These are phyloP conservation scores for Mimumesa dahlbomi DNA, from an alignment of 2,888 invertebrate genomes.

Conservation along the genomic window DNA sequence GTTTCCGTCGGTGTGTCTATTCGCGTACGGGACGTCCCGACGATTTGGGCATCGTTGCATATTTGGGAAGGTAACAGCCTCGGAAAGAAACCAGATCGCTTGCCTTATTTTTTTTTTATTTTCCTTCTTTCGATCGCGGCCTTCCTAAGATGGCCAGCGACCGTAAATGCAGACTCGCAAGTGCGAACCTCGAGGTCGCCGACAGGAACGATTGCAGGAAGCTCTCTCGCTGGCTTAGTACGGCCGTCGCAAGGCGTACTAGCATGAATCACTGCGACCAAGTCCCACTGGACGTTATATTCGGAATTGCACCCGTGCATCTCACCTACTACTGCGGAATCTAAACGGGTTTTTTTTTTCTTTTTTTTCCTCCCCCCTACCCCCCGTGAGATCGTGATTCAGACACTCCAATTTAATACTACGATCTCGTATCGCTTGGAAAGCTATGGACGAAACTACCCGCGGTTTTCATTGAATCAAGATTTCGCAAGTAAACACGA, in stretches of 20 bases:
- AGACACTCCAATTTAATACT: too few species aligned
- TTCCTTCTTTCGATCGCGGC: conserved; percentile 18
- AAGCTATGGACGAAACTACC: too few species aligned
- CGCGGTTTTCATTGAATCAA: too few species aligned
- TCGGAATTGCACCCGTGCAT: conserved; percentile 35
- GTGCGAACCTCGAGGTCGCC: conserved; percentile 52
- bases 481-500: too few species aligned
- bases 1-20: not conserved
- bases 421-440: too few species aligned
- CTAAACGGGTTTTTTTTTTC: not conserved
- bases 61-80: not conserved
- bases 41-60: not conserved
- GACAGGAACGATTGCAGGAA: conserved; percentile 53
- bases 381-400: too few species aligned
- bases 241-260: conserved; percentile 44
- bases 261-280: conserved; percentile 52
- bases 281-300: conserved; percentile 31
- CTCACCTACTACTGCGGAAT: not conserved
- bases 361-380: too few species aligned
- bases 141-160: conserved; percentile 64
- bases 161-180: conserved; percentile 54
- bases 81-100: conserved; percentile 25
- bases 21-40: not conserved
- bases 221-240: conserved; percentile 48
- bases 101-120: conserved; percentile 15